Evolutionary conservation across 2,113 vertebrate genomes (phyloP).

Genomic region (human): DNA sequence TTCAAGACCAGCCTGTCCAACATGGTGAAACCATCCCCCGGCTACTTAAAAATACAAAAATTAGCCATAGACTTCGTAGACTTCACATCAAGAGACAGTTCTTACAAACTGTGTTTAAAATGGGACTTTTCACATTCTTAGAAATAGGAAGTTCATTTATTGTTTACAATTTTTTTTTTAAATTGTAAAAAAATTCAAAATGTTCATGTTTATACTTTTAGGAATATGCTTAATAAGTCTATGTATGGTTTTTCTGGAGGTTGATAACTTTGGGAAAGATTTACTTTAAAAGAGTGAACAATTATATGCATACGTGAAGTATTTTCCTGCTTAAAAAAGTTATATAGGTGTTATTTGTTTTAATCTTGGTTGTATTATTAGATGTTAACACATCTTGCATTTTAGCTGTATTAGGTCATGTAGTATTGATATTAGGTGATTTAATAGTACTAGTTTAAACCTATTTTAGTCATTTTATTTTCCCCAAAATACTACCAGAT

Average conservation of each 20-base stretch:
- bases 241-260: constrained; percentile 86
- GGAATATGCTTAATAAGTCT: constrained; percentile 87
- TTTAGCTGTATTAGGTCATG: constrained; percentile 91
- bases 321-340: constrained; percentile 49
- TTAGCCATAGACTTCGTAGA: constrained; percentile 76
- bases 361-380: constrained; percentile 89
- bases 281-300: constrained; percentile 89
- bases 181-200: constrained; percentile 74
- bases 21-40: too few species aligned
- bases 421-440: constrained; percentile 92
- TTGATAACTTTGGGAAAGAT: constrained; percentile 86
- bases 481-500: constrained; percentile 84
- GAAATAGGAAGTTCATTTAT: constrained; percentile 85
- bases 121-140: constrained; percentile 85
- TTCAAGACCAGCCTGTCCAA: too few species aligned
- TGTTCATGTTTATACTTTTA: constrained; percentile 89
- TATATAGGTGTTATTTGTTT: constrained; percentile 39
- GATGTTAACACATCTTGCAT: constrained; percentile 94
- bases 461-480: constrained; percentile 92
- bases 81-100: constrained; percentile 86
- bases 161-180: constrained; percentile 84
- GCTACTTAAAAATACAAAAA: too few species aligned
- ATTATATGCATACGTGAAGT: constrained; percentile 85
- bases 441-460: constrained; percentile 94
- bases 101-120: constrained; percentile 86